phyloP scores from a whole-genome alignment of 2,797 vertebrate species.

The Pygocentrus nattereri region DNA sequence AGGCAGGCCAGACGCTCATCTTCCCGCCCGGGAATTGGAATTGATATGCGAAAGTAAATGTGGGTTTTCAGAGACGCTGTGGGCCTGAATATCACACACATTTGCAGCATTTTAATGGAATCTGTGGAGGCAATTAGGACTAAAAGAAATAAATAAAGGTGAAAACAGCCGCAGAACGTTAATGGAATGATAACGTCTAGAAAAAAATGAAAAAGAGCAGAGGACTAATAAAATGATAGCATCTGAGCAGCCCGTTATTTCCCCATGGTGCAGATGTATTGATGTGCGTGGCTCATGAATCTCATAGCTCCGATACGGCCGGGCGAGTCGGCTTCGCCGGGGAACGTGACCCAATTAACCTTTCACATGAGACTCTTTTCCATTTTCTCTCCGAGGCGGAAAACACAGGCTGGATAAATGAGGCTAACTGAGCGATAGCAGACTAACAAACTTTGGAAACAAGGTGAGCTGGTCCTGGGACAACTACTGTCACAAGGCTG shows the following conservation, averaged over 20 bases:
- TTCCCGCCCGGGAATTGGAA: neutral
- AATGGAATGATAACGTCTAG: neutral
- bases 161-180: neutral
- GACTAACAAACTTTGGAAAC: too few relatives aligned
- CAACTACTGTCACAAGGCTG: too few relatives aligned
- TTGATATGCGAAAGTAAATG: neutral
- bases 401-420: neutral
- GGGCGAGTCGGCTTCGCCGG: constrained; percentile 13
- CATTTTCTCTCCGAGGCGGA: neutral
- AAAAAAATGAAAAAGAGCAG: neutral
- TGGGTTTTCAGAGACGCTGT: neutral
- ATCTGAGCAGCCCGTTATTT: neutral
- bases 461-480: too few relatives aligned
- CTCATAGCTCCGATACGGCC: neutral
- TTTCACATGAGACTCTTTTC: constrained; percentile 16
- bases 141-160: neutral
- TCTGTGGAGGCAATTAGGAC: neutral
- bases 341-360: constrained; percentile 32
- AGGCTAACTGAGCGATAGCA: neutral
- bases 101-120: neutral
- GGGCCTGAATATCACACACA: neutral
- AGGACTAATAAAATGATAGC: neutral
- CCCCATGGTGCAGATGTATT: neutral
- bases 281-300: neutral
- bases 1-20: neutral